phyloP scores from a whole-genome alignment of 2,113 vertebrate genomes.

The Mustela lutreola region DNA sequence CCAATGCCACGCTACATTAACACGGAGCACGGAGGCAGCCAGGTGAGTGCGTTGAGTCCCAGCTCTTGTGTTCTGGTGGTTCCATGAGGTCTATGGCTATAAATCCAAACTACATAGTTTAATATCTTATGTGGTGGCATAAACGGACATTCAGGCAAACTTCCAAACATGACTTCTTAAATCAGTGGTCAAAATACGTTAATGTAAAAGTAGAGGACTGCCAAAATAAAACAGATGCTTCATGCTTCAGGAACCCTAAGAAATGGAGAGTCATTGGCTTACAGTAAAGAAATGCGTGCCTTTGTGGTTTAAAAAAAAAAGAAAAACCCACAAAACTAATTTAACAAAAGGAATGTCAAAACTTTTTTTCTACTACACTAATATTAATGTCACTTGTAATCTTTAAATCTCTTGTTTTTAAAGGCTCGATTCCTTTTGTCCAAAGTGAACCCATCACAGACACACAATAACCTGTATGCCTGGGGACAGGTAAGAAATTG shows the following conservation, averaged over 20 bases:
- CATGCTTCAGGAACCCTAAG: neutral
- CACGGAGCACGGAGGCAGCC: conserved; percentile 95
- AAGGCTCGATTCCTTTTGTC: conserved; percentile 98
- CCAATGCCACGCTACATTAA: conserved; percentile 98
- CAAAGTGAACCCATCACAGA: conserved; percentile 99
- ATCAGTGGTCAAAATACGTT: neutral
- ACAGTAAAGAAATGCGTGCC: conserved; percentile 41
- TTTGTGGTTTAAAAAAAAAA: neutral
- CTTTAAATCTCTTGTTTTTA: conserved; percentile 75
- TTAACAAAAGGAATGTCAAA: neutral
- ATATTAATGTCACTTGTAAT: conserved; percentile 51
- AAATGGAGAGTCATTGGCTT: neutral
- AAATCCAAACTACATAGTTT: neutral
- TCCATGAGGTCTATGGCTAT: neutral
- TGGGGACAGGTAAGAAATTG: conserved; percentile 94
- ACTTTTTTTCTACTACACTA: neutral
- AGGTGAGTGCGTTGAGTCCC: conserved; percentile 83
- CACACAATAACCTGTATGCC: conserved; percentile 97
- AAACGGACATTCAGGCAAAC: neutral
- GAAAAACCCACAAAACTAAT: neutral
- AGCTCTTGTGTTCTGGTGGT: neutral
- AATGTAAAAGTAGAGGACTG: neutral
- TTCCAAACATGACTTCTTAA: neutral
- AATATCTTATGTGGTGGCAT: neutral
- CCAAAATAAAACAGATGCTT: neutral